Evolutionary conservation across 2,113 vertebrate species (phyloP).

Genomic region (human): DNA sequence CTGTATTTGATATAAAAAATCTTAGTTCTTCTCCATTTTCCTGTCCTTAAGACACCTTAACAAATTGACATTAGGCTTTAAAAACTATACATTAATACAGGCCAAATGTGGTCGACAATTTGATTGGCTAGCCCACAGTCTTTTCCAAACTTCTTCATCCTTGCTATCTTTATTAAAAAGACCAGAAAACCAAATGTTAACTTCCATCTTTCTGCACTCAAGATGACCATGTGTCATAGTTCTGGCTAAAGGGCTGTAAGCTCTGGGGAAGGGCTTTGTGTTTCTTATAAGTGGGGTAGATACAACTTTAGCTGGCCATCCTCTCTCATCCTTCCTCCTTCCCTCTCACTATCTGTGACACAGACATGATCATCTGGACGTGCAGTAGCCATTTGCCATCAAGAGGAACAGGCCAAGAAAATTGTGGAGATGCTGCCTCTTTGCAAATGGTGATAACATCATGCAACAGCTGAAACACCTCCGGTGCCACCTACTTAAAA

Average conservation of each 20-base stretch:
- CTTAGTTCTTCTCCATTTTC: background rate
- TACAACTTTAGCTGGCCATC: background rate
- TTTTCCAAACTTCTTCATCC: background rate
- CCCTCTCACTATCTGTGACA: background rate
- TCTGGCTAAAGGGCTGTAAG: background rate
- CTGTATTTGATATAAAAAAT: background rate
- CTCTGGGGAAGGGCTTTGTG: background rate
- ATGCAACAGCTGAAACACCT: background rate
- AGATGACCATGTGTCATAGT: background rate
- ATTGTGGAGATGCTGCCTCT: background rate
- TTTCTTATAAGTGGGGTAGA: background rate
- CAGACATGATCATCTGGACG: background rate
- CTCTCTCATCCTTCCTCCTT: rapidly evolving
- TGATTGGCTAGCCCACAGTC: background rate
- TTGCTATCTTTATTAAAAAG: background rate
- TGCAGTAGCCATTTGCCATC: background rate
- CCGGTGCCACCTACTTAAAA: background rate
- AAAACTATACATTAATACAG: background rate
- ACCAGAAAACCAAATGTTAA: background rate
- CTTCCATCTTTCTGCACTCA: background rate
- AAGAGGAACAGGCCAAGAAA: background rate
- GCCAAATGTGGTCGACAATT: background rate
- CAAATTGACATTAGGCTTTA: background rate
- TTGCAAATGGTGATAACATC: background rate
- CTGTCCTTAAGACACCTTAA: constrained; percentile 11